Evolutionary conservation across 2,113 vertebrate species (phyloP).

Genomic region (Aspidoscelis tigris): DNA sequence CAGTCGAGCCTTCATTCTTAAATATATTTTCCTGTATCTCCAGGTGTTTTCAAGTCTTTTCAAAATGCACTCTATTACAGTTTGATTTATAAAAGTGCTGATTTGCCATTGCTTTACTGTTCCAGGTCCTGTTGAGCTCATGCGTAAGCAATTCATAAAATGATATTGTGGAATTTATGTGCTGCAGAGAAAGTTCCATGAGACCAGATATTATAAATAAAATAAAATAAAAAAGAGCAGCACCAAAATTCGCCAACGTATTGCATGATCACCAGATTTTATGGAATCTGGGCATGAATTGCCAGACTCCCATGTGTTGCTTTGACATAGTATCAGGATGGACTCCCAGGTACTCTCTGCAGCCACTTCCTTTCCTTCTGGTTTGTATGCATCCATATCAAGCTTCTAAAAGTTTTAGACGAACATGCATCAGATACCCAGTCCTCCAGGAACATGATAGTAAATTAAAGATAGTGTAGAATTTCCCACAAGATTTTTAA

Average conservation of each 20-base stretch:
- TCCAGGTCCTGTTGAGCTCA: slow-evolving; percentile 22
- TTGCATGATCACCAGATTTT: background rate
- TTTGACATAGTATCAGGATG: too few species aligned
- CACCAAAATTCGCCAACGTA: background rate
- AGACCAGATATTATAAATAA: slow-evolving; percentile 3
- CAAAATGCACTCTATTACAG: background rate
- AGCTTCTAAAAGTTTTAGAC: too few species aligned
- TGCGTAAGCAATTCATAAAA: slow-evolving; percentile 18
- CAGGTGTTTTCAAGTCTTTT: background rate
- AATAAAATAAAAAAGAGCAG: background rate
- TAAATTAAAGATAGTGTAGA: too few species aligned
- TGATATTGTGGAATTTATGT: background rate
- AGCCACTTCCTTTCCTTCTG: too few species aligned
- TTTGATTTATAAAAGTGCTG: slow-evolving; percentile 20
- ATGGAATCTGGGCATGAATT: too few species aligned
- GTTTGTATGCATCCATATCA: too few species aligned
- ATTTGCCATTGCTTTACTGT: slow-evolving; percentile 25
- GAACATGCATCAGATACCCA: too few species aligned
- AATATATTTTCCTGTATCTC: slow-evolving; percentile 7
- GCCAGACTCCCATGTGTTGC: too few species aligned
- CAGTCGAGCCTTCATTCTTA: background rate
- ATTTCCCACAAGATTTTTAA: too few species aligned
- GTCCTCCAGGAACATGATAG: too few species aligned
- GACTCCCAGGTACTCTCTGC: too few species aligned
- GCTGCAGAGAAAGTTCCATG: background rate